Conservation (phyloP, 2,113 vertebrate species). For the Nanorana parkeri region DNA sequence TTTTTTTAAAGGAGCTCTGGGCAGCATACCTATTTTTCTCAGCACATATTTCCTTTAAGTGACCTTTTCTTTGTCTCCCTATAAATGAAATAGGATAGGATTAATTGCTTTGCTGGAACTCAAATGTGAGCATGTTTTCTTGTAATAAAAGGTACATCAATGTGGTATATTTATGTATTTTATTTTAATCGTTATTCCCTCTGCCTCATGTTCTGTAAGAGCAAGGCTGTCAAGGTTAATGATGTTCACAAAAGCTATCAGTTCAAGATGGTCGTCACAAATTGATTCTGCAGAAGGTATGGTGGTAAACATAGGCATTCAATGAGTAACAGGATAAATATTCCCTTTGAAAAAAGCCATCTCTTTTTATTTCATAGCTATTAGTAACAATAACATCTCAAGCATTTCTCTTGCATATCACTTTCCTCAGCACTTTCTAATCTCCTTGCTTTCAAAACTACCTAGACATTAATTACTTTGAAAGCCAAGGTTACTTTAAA, state of each 20-base stretch:
- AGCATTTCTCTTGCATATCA: slow-evolving; percentile 50
- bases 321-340: slow-evolving; percentile 19
- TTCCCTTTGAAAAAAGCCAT: slow-evolving; percentile 35
- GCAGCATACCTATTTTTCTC: too few species aligned
- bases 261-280: not conserved
- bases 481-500: slow-evolving; percentile 58
- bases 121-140: not conserved
- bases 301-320: slow-evolving; percentile 32
- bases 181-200: not conserved
- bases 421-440: slow-evolving; percentile 56
- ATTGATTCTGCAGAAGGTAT: slow-evolving; percentile 3
- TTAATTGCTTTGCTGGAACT: too few species aligned
- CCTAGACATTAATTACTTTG: slow-evolving; percentile 57
- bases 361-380: slow-evolving; percentile 37
- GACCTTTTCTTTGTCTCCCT: not conserved
- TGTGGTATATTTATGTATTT: not conserved
- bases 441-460: slow-evolving; percentile 53
- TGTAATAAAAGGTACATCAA: not conserved
- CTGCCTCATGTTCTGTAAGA: not conserved
- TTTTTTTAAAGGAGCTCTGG: too few species aligned
- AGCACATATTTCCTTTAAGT: not conserved
- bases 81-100: too few species aligned
- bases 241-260: slow-evolving; percentile 1
- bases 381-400: slow-evolving; percentile 51
- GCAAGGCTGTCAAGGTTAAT: slow-evolving; percentile 35